Base-by-base conservation (phyloP, 2,113 vertebrate genomes). In the Cottus gobio region DNA sequence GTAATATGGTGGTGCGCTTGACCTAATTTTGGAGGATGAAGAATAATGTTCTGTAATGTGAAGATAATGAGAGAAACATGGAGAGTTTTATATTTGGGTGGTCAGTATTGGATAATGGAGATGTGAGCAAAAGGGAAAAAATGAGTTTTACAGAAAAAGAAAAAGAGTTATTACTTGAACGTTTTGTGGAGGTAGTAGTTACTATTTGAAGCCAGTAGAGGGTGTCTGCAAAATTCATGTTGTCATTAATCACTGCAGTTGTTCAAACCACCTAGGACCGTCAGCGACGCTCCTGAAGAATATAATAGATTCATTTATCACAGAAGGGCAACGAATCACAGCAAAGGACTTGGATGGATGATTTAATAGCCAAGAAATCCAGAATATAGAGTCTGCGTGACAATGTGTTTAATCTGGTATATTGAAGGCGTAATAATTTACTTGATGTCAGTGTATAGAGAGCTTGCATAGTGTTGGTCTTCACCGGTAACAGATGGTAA, bases 221-320 rank as follows among this genome's bases (percentile, higher is more conserved):
- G 90, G 89, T 88, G 89, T 92, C 84, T 85, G 88, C 84, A 87
- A 91, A 93, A 92, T 89, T 85, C 84, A 89, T 91, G 84, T 80
- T 77, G 73, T 76, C 82, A 90, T 92, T 91, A 88, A 92, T 93
- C 90, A 89, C 71, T 65, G 67, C 70, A 63, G 81, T 87, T 82
- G 82, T 88, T 90, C 77, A 91, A 92, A 84, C 84, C 88, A 91
- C 84, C 79, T 36, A 85, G 86, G 85, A 89, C 86, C 87, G 85
- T 86, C 85, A 76, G 74, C 75, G 84, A 83, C 77, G 80, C 78
- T 80, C 73, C 82, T 65, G 75, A 75, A 85, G 87, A 90, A 88
- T 80, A 85, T 87, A 85, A 85, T 79, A 82, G 79, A 90, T 87
- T 83, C 46, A 91, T 90, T 91, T 79, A 85, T 91, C 87, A 87